Conservation (phyloP, 2,797 vertebrate genomes). For the Pangasius krempfi region DNA sequence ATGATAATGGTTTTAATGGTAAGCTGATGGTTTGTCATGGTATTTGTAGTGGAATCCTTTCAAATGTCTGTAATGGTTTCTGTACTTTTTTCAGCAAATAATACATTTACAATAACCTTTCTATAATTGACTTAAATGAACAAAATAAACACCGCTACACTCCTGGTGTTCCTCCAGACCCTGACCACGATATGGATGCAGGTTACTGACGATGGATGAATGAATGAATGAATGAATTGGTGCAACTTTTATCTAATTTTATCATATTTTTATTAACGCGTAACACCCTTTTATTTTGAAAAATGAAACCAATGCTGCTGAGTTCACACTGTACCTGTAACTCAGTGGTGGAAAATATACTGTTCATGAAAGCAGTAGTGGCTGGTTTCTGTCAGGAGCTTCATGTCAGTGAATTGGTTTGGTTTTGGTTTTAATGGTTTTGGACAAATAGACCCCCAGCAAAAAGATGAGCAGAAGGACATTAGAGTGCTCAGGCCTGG, state of each 20-base stretch:
- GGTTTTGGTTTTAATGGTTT: constrained; percentile 84
- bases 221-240: neutral
- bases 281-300: constrained; percentile 29
- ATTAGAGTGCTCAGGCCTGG: constrained; percentile 62
- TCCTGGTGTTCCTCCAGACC: neutral
- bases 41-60: too few species aligned
- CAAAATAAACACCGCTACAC: neutral
- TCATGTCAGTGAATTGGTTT: constrained; percentile 73
- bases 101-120: neutral
- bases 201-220: neutral
- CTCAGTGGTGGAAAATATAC: too few species aligned
- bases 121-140: neutral
- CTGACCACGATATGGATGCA: neutral
- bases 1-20: too few species aligned
- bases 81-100: neutral
- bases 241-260: neutral
- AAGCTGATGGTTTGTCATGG: too few species aligned
- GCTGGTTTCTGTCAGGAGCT: too few species aligned
- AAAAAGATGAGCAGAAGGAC: neutral
- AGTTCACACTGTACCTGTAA: neutral
- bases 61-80: too few species aligned
- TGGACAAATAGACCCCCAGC: constrained; percentile 70
- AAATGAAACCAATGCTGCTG: neutral
- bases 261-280: neutral
- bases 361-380: neutral